Percentiles rank a stretch among this genome's conserved stretches.
These are phyloP conservation scores for Eremophila alpestris DNA, from an alignment of 2,797 vertebrate genomes.

Conservation along the genomic window DNA sequence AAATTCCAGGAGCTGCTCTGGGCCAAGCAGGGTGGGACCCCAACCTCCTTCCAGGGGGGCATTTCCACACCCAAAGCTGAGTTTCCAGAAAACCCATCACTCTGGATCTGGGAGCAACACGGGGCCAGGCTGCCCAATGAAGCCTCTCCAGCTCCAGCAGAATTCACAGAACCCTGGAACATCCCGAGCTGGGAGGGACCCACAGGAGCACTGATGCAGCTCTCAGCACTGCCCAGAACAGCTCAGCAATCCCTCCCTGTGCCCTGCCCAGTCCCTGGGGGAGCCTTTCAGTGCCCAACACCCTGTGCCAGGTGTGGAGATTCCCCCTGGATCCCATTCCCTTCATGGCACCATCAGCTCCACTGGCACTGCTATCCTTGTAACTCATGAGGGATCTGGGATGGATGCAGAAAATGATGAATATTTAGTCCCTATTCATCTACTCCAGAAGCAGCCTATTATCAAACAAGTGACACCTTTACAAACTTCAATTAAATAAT, in stretches of 20 bases:
- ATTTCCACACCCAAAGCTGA: neutral
- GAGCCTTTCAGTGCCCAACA: neutral
- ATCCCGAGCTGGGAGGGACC: neutral
- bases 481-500: conserved; percentile 55
- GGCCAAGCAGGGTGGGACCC: neutral
- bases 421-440: conserved; percentile 19
- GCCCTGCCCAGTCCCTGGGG: neutral
- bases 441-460: conserved; percentile 42
- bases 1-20: neutral
- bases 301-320: neutral
- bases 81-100: rapidly evolving
- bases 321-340: neutral
- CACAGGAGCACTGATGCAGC: rapidly evolving
- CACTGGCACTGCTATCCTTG: neutral
- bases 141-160: neutral
- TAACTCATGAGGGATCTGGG: conserved; percentile 40
- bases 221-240: neutral
- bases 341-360: neutral
- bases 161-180: rapidly evolving
- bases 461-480: conserved; percentile 45
- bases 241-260: neutral
- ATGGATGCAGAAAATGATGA: conserved; percentile 55
- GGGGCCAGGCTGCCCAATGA: rapidly evolving
- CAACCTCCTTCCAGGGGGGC: rapidly evolving
- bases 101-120: rapidly evolving